Evolutionary conservation across 1,140 invertebrate species (phyloP), one percentile per base, ranked within the genome.

Genomic region (Hyposmocoma kahamanoa): DNA sequence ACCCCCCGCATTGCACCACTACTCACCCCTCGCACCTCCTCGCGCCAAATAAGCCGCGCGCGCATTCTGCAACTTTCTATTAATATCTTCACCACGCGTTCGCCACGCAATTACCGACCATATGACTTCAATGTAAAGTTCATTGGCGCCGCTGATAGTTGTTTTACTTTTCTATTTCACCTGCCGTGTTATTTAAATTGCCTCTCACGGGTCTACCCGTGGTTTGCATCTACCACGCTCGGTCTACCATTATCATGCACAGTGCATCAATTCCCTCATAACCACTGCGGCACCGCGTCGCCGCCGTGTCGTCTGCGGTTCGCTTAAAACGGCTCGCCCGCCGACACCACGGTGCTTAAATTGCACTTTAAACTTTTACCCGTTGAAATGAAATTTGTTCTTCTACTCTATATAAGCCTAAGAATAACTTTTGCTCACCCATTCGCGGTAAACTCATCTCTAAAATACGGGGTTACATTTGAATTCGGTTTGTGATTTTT

Each of bases 331-430:
- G 56, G 52, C 44, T 46, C 34, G 55, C 52, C 56, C 32, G 32
- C 62, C 50, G 58, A 48, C 53, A 54, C 59, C 49, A 66, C 69
- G 67, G 66, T 76, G 71, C 76, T 81, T 74, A 77, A 75, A 72
- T 72, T 79, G 75, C 73, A 79, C 73, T 81, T 68, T 77, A 73
- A 75, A 82, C 68, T 82, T 79, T 77, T 64, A 72, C 67, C 65
- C 63, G 74, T 72, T 77, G 59, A 75, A 72, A 82, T 78, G 69
- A 81, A 81, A 81, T 81, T 79, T 82, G 75, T 78, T 77, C 65
- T 60, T 36, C 59, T 62, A 36, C 47, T 58, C 63, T 72, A 63
- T 70, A 67, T 71, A 59, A 62, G 69, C 65, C 65, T 62, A 66
- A 58, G 69, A 78, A 76, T 72, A 76, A 69, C 71, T 68, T 49